Evolutionary conservation across 2,888 invertebrate genomes (phyloP).

Genomic region (Lepidocyrtoides sp.): DNA sequence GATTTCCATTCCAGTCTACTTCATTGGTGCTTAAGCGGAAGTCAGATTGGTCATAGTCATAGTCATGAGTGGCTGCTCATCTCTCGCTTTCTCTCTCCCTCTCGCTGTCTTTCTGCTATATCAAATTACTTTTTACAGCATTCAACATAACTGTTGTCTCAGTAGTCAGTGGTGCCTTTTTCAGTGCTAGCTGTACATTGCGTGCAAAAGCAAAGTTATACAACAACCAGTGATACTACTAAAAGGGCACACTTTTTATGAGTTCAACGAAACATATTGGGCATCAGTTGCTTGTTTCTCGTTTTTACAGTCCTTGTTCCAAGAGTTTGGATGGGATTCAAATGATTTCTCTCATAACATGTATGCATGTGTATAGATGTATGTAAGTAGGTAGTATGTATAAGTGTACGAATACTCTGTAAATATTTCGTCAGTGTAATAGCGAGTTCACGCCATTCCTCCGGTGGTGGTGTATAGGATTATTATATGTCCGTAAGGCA

Average conservation of each 20-base stretch:
- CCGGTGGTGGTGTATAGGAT: conserved; percentile 21
- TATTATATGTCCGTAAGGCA: conserved; percentile 68
- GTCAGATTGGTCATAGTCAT: conserved; percentile 79
- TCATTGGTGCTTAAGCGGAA: conserved; percentile 79
- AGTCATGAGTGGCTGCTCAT: conserved; percentile 79
- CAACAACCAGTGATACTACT: neutral
- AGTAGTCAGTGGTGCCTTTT: neutral
- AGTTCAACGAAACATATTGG: conserved; percentile 70
- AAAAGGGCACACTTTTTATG: conserved; percentile 59
- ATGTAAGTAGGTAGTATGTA: too few relatives aligned
- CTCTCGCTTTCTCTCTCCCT: conserved; percentile 41
- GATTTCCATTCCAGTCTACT: conserved; percentile 79
- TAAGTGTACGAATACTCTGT: conserved; percentile 29
- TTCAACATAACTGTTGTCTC: conserved; percentile 49
- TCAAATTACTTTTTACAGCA: conserved; percentile 73
- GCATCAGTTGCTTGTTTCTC: conserved; percentile 57
- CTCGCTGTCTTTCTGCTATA: conserved; percentile 37
- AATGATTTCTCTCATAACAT: conserved; percentile 45
- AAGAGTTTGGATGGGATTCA: conserved; percentile 69
- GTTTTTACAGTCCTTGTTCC: conserved; percentile 46
- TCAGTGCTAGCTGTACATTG: neutral
- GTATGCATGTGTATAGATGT: neutral
- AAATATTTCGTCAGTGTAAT: conserved; percentile 12
- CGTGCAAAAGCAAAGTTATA: neutral
- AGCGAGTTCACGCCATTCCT: neutral